Conservation (phyloP, 2,888 invertebrate genomes). For the Papilio gigon region DNA sequence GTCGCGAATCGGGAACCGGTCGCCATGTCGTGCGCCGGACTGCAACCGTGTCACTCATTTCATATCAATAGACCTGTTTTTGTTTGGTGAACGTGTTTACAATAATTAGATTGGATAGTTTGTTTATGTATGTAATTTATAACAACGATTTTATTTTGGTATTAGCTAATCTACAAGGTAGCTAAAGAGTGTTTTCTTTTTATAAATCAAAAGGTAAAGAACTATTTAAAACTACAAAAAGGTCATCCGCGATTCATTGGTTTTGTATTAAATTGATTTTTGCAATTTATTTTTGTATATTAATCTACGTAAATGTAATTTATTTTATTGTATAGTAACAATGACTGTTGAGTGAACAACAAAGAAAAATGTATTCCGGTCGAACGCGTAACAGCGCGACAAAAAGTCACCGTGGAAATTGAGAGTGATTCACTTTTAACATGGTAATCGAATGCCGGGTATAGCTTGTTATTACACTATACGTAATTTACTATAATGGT, state of each 20-base stretch:
- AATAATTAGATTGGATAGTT: constrained; percentile 16
- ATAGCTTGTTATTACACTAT: constrained; percentile 17
- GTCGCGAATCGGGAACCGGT: constrained; percentile 59
- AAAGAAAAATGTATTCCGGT: constrained; percentile 35
- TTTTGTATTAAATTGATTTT: too few species aligned
- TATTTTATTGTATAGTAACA: neutral
- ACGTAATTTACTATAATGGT: constrained; percentile 9
- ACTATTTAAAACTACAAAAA: too few species aligned
- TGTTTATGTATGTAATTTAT: neutral
- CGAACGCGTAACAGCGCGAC: constrained; percentile 32
- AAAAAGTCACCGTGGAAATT: constrained; percentile 39
- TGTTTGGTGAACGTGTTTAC: constrained; percentile 40
- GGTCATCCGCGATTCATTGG: too few species aligned
- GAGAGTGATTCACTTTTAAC: constrained; percentile 40
- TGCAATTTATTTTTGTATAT: too few species aligned
- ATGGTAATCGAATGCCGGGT: constrained; percentile 30
- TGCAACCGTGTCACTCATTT: constrained; percentile 31
- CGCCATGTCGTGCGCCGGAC: constrained; percentile 54
- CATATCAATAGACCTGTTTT: constrained; percentile 32
- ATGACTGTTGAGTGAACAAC: neutral
- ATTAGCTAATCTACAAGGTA: too few species aligned
- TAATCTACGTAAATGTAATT: neutral
- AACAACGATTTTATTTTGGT: too few species aligned
- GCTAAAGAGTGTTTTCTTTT: too few species aligned
- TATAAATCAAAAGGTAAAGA: too few species aligned